Evolutionary conservation across 2,113 vertebrate genomes (phyloP), one percentile per base, ranked within the genome.

Genomic region (Dolichallabes microphthalmus): DNA sequence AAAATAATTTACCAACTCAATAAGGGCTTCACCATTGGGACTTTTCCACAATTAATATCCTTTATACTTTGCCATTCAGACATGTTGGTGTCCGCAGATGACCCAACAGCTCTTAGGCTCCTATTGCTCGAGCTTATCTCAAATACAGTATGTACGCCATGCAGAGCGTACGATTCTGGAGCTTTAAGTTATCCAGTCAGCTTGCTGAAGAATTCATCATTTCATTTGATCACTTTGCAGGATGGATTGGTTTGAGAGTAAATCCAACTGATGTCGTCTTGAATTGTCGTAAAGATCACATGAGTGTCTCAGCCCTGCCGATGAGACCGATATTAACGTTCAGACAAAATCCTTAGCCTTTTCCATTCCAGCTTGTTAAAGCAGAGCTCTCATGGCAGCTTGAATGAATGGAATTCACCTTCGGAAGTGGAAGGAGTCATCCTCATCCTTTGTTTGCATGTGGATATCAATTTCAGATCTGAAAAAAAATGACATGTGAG

Each of bases 271-370:
- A 4, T 8, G 10, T 20, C 8, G 8, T 3, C 17, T 69, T 2
- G 20, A 50, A 25, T 50, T 25, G 69, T 22, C 20, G 32, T 73
- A 6, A 45, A 45, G 4, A 75, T 52, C 73, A 52, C 45, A 15
- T 1, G 35, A 73, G 13, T 15, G 22, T 75, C n/a, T n/a, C 45
- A 25, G 20, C 20, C 20, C 14, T 7, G 11, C 25, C 68, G 19
- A 71, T 61, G 78, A 63, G 58, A 80, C 63, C 78, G 4, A 45
- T 64, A 80, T 64, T 64, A n/a, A 63, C 58, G n/a, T 27, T 15
- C 32, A 50, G 8, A 63, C 35, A 50, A 80, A 61, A 5, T 39
- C 39, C 73, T 52, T 17, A 14, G 13, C 22, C 5, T n/a, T 75
- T 53, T 27, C 25, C 25, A 2, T 9, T 53, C 39, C 45, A 52